phyloP scores from a whole-genome alignment of 2,113 vertebrate genomes.

The Macrotus californicus region DNA sequence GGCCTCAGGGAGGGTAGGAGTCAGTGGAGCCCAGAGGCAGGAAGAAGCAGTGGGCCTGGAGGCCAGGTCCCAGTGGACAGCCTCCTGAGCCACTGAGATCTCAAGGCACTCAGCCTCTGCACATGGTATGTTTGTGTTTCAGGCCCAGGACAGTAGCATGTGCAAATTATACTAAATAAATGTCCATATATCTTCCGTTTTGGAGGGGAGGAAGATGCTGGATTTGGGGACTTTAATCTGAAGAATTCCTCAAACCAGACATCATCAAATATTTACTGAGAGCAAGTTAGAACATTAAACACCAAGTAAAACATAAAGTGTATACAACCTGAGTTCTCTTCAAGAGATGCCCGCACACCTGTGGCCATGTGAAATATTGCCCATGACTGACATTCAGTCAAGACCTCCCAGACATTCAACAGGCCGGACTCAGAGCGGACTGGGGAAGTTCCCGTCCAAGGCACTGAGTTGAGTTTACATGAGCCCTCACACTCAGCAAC shows the following conservation, averaged over 20 bases:
- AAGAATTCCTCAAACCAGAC: background rate
- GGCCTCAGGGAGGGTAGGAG: background rate
- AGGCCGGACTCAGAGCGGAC: background rate
- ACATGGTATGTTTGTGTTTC: background rate
- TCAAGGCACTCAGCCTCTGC: background rate
- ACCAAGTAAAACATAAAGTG: background rate
- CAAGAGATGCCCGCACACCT: background rate
- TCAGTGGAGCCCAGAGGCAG: background rate
- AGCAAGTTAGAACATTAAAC: background rate
- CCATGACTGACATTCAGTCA: background rate
- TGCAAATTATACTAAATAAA: background rate
- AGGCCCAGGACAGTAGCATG: background rate
- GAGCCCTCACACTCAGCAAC: rapidly evolving
- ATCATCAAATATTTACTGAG: background rate
- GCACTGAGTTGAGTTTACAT: background rate
- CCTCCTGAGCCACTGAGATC: background rate
- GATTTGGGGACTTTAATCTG: background rate
- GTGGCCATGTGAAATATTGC: background rate
- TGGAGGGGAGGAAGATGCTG: background rate
- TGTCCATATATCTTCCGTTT: background rate
- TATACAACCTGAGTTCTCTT: background rate
- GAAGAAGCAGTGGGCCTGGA: background rate
- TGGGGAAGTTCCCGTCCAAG: background rate
- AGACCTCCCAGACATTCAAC: background rate
- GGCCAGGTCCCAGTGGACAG: background rate